These are phyloP conservation scores for Stichopus horrens DNA, from an alignment of 53 echinoderm and acorn worm species.

Conservation along the genomic window DNA sequence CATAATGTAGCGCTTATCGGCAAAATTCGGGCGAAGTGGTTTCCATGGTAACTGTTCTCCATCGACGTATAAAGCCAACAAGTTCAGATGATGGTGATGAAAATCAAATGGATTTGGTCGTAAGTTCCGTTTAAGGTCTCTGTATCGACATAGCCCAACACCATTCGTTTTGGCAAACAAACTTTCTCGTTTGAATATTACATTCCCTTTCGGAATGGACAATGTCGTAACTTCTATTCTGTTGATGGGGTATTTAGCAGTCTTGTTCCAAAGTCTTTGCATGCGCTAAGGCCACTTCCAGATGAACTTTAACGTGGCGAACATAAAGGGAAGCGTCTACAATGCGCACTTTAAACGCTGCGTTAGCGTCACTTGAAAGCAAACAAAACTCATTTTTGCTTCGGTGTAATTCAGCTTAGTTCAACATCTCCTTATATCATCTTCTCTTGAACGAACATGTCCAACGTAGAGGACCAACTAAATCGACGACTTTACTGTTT, in stretches of 20 bases:
- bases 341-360: no score
- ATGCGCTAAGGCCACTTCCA: no score
- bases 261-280: constrained; percentile 64
- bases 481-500: constrained; percentile 51
- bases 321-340: no score
- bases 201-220: constrained; percentile 61
- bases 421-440: constrained; percentile 61
- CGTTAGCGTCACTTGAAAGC: constrained; percentile 38
- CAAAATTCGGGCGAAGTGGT: constrained; percentile 46
- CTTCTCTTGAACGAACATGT: constrained; percentile 69
- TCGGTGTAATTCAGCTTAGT: constrained; percentile 66
- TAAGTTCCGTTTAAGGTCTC: constrained; percentile 59
- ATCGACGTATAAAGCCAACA: constrained; percentile 54
- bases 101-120: constrained; percentile 55
- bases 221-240: constrained; percentile 64
- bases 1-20: constrained; percentile 48
- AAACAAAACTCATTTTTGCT: constrained; percentile 60
- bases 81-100: constrained; percentile 55
- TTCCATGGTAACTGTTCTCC: constrained; percentile 57
- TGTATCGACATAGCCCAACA: constrained; percentile 56
- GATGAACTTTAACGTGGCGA: no score
- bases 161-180: constrained; percentile 69
- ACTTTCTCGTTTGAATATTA: constrained; percentile 59
- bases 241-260: constrained; percentile 71
- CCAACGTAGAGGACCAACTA: constrained; percentile 52